Conservation (phyloP, 2,113 vertebrate species). For the Trematomus loennbergii region DNA sequence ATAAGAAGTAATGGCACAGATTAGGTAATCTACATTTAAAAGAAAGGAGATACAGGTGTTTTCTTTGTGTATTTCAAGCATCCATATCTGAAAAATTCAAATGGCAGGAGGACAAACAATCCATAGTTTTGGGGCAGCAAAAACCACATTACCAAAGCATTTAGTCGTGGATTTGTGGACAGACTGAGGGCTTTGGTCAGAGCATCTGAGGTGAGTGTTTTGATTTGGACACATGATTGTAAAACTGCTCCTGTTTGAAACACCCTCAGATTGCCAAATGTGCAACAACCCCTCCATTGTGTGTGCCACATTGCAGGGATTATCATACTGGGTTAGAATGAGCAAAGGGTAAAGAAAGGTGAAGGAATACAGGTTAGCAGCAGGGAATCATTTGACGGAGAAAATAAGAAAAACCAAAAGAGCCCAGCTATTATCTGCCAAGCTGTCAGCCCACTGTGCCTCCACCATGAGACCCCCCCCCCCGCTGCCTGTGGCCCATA, state of each 20-base stretch:
- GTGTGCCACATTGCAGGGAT: not conserved
- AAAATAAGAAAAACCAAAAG: not conserved
- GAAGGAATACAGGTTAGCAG: conserved; percentile 14
- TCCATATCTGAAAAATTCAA: too few species aligned
- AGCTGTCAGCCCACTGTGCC: conserved; percentile 6
- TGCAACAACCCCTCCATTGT: not conserved
- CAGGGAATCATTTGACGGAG: conserved; percentile 3
- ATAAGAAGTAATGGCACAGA: too few species aligned
- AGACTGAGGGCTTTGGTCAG: not conserved
- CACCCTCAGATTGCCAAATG: not conserved
- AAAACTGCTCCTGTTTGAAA: not conserved
- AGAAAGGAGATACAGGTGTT: not conserved
- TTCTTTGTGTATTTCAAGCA: not conserved
- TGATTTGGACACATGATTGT: not conserved
- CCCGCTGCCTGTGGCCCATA: conserved; percentile 59
- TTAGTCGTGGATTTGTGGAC: not conserved
- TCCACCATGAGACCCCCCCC: conserved; percentile 31
- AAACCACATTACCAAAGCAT: not conserved
- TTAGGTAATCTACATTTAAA: too few species aligned
- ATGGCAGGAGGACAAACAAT: not conserved
- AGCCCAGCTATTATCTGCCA: conserved; percentile 27
- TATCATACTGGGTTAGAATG: conserved; percentile 2
- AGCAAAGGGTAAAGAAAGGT: conserved; percentile 1
- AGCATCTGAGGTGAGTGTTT: not conserved
- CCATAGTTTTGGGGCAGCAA: not conserved